Percentiles rank a stretch among this genome's conserved stretches.
phyloP scores from a whole-genome alignment of 1,140 invertebrate genomes.

The Whitmania pigra region DNA sequence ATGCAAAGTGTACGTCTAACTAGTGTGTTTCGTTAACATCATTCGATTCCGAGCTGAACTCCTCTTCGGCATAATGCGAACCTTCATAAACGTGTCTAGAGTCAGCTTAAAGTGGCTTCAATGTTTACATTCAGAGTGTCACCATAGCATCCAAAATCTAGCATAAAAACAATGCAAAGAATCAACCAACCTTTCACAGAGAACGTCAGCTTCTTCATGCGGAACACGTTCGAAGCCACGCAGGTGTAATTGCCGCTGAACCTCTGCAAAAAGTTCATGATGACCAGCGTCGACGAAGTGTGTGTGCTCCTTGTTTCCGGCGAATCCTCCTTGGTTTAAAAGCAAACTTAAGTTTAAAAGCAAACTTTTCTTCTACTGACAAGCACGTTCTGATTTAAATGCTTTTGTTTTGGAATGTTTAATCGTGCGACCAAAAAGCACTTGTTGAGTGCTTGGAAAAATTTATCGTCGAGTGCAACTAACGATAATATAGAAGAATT shows the following conservation, averaged over 20 bases:
- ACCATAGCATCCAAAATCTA: no score
- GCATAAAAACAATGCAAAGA: no score
- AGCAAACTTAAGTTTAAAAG: constrained; percentile 15
- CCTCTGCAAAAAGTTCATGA: constrained; percentile 21
- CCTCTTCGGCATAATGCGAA: no score
- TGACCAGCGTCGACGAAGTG: constrained; percentile 23
- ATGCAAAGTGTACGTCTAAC: no score
- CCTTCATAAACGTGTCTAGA: no score
- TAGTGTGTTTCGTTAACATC: no score
- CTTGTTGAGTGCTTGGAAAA: not conserved
- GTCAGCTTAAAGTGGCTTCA: no score
- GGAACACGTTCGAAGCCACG: constrained; percentile 22
- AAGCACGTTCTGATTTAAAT: not conserved
- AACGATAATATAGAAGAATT: constrained; percentile 25
- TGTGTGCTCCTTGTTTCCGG: constrained; percentile 18
- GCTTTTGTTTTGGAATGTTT: not conserved
- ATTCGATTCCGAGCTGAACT: no score
- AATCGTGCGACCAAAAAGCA: not conserved
- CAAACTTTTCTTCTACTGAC: constrained; percentile 6
- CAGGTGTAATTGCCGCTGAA: constrained; percentile 24
- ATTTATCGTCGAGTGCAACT: constrained; percentile 2
- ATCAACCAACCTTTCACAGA: constrained; percentile 18
- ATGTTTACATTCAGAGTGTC: no score
- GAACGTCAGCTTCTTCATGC: constrained; percentile 25
- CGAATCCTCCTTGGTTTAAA: constrained; percentile 17